Conservation (phyloP, 2,797 vertebrate species). For the Apogon talboti region DNA sequence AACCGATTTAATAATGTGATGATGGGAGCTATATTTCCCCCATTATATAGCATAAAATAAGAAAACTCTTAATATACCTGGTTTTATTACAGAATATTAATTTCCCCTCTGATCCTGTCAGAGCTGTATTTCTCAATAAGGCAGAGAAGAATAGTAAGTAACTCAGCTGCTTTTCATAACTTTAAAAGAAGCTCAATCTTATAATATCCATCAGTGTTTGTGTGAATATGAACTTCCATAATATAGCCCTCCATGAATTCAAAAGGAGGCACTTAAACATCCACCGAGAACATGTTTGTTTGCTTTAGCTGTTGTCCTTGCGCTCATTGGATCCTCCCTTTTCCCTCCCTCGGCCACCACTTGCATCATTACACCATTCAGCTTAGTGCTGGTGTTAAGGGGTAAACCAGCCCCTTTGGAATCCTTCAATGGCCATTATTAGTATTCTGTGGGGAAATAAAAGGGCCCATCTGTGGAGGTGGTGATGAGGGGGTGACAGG, state of each 20-base stretch:
- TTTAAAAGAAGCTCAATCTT: constrained; percentile 10
- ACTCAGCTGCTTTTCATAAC: not conserved
- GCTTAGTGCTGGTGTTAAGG: constrained; percentile 55
- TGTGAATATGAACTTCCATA: constrained; percentile 12
- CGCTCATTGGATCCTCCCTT: constrained; percentile 46
- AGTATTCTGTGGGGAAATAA: constrained; percentile 83
- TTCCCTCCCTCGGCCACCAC: constrained; percentile 60
- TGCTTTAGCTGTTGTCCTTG: constrained; percentile 62
- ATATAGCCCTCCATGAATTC: constrained; percentile 40
- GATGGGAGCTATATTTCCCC: constrained; percentile 48
- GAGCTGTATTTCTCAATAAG: constrained; percentile 16
- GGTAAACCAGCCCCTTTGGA: constrained; percentile 72
- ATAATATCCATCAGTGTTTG: constrained; percentile 12
- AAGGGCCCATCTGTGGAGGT: constrained; percentile 84
- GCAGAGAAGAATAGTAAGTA: not conserved
- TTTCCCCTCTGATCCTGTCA: constrained; percentile 47
- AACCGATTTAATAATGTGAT: constrained; percentile 42
- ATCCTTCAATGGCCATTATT: constrained; percentile 82
- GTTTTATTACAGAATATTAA: constrained; percentile 59
- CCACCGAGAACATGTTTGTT: constrained; percentile 52
- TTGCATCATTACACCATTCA: constrained; percentile 76
- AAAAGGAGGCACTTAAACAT: constrained; percentile 55
- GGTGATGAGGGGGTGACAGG: constrained; percentile 77
- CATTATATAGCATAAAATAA: constrained; percentile 53
- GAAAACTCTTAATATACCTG: constrained; percentile 39